Percentiles rank a stretch among this genome's conserved stretches.
Evolutionary conservation across 2,797 vertebrate species (phyloP).

Genomic region (Cynopterus sphinx): DNA sequence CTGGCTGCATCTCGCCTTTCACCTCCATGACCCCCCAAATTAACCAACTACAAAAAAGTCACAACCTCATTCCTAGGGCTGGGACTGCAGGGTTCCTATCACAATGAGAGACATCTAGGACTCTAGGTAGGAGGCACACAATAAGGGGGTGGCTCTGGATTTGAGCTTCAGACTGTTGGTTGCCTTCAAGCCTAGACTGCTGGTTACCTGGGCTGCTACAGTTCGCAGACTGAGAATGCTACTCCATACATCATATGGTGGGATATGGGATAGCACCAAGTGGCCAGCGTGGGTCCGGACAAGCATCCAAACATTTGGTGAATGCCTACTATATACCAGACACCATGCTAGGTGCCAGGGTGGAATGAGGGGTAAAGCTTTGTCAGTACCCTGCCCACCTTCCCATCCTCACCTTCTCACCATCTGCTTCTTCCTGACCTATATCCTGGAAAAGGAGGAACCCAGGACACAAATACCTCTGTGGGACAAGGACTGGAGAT

Average conservation of each 20-base stretch:
- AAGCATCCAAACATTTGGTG: background rate
- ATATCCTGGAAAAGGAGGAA: background rate
- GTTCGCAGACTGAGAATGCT: background rate
- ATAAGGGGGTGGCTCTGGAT: background rate
- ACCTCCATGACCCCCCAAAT: background rate
- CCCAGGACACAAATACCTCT: background rate
- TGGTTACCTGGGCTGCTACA: background rate
- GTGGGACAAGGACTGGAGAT: background rate
- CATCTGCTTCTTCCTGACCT: background rate
- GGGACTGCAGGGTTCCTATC: background rate
- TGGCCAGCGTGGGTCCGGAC: background rate
- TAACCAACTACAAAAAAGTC: constrained; percentile 10
- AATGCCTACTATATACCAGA: background rate
- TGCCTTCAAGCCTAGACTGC: background rate
- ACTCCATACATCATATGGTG: background rate
- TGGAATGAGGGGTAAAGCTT: background rate
- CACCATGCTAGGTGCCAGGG: background rate
- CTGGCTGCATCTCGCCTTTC: background rate
- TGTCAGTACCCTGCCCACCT: background rate
- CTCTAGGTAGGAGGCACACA: background rate
- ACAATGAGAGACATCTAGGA: background rate
- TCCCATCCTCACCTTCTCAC: background rate
- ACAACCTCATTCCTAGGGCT: background rate
- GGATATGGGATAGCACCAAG: background rate
- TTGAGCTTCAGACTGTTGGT: background rate